phyloP scores from a whole-genome alignment of 2,797 vertebrate genomes.

The Ceryle rudis region DNA sequence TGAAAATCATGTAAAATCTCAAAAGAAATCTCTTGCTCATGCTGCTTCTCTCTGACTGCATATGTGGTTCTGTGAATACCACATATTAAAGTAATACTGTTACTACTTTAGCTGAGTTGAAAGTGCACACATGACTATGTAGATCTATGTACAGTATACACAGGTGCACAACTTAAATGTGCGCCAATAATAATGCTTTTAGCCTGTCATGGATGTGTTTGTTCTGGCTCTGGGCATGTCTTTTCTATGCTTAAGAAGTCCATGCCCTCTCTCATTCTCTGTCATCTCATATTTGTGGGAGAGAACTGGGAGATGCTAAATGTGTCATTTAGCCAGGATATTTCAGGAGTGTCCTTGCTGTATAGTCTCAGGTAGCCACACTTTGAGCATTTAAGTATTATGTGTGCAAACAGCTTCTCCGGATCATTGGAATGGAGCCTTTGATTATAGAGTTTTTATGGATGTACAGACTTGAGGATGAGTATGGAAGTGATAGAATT shows the following conservation, averaged over 20 bases:
- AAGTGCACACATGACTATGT: rapidly evolving
- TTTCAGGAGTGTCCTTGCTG: background rate
- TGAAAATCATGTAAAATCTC: background rate
- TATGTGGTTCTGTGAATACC: background rate
- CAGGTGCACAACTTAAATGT: background rate
- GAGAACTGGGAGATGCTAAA: background rate
- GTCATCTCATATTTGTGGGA: background rate
- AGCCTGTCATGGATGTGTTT: background rate
- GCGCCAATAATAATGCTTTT: background rate
- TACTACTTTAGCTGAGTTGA: background rate
- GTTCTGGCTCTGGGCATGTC: background rate
- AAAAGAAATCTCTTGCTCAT: background rate
- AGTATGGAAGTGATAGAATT: background rate
- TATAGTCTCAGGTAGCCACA: background rate
- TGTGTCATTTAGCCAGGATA: background rate
- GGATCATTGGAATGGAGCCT: background rate
- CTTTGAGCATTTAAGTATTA: background rate
- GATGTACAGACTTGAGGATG: background rate
- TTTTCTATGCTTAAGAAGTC: background rate
- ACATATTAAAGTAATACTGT: background rate
- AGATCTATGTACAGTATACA: background rate
- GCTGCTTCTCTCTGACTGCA: background rate
- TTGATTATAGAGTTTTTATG: background rate
- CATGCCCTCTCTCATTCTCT: rapidly evolving
- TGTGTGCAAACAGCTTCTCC: background rate